These are phyloP conservation scores for Cochlearius cochlearius DNA, from an alignment of 2,113 vertebrate species.

Conservation along the genomic window DNA sequence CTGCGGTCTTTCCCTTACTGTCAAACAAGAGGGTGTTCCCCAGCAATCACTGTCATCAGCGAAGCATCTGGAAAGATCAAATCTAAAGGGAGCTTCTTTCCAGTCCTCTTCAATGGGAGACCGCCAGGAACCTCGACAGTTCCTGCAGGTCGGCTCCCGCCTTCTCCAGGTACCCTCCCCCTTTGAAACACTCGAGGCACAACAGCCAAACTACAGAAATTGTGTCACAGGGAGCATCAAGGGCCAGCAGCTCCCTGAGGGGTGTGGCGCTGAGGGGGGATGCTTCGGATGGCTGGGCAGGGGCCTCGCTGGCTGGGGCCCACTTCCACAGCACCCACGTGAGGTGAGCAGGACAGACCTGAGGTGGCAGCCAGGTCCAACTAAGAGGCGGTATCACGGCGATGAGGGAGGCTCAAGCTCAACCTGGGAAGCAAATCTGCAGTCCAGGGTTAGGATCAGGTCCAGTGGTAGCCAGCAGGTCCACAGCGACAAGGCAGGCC, in stretches of 20 bases:
- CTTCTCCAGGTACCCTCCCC: background rate
- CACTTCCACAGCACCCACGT: rapidly evolving
- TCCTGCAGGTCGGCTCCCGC: background rate
- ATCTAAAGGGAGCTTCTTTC: background rate
- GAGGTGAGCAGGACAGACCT: rapidly evolving
- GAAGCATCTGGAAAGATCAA: background rate
- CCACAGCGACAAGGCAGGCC: background rate
- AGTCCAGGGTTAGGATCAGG: background rate
- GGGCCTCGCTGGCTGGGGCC: background rate
- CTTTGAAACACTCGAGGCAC: background rate
- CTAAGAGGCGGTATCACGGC: rapidly evolving
- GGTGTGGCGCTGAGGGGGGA: rapidly evolving
- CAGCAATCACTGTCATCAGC: background rate
- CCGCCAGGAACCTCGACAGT: background rate
- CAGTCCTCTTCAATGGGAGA: background rate
- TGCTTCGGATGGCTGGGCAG: background rate
- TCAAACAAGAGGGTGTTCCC: too few species aligned
- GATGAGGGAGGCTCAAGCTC: background rate
- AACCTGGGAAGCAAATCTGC: background rate
- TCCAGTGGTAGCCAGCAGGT: background rate
- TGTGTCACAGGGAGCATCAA: background rate
- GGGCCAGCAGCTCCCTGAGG: background rate
- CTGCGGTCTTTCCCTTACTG: too few species aligned
- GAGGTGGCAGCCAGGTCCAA: background rate
- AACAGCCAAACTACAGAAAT: too few species aligned